Base-by-base conservation (phyloP, 2,113 vertebrate species). In the Stegastes partitus region DNA sequence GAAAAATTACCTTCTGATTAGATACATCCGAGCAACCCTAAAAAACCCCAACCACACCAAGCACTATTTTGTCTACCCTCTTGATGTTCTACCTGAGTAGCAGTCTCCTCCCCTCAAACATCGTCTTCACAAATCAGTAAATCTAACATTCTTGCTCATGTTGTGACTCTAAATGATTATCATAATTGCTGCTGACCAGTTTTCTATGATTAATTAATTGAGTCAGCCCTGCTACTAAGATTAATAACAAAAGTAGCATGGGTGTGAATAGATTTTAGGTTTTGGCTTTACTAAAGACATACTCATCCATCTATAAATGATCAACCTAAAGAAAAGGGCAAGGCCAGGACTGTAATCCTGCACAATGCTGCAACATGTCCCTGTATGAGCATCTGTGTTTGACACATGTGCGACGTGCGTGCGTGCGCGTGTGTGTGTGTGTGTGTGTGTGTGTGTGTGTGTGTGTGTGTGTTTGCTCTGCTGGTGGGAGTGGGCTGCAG, bases 361-460 rank as follows among this genome's bases (percentile, higher is more conserved):
- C n/a, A 14, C 4, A n/a, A 55, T 34, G 26, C 45, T 18, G 42
- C 5, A 15, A 0, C 45, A n/a, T 31, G 57, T 75, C 50, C 68
- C 45, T 68, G 42, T 42, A 3, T 44, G 39, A 19, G 39, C 68
- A 62, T 79, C 62, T 84, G 70, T 50, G 77, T 59, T 37, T 21
- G 69, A 64, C 70, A 85, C 67, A 73, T 70, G 82, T 69, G 69
- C 9, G 37, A 53, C 49, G n/a, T 73, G 55, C 67, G 31, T 51
- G 61, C n/a, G 54, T 45, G 62, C 25, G 49, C 54, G 61, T 31
- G 19, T 56, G 54, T 45, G 23, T 61, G 65, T 10, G 57, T 14
- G 54, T 54, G 68, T 61, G 34, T 22, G 54, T 45, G 62, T 28
- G 49, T 58, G 61, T 31, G 19, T 56, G 54, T 45, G 23, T 61